phyloP scores from a whole-genome alignment of 2,797 vertebrate genomes.

The Chloroceryle amazona region DNA sequence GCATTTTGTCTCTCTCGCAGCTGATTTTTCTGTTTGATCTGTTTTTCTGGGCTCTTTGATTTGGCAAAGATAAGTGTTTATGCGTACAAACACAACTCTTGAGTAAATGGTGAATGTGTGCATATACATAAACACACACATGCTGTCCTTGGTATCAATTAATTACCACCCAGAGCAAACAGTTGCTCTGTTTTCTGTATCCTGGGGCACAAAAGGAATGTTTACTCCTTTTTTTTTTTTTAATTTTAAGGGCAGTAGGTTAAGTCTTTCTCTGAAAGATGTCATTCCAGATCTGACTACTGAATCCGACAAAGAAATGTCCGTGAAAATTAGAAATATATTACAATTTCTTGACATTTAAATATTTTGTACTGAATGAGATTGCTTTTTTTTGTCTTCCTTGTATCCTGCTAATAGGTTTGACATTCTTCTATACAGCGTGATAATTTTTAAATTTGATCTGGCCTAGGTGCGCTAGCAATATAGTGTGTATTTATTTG shows the following conservation, averaged over 20 bases:
- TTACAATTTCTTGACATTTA: not conserved
- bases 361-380: not conserved
- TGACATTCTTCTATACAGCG: not conserved
- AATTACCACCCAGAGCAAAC: not conserved
- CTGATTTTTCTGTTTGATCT: not conserved
- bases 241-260: not conserved
- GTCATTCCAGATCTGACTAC: not conserved
- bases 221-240: not conserved
- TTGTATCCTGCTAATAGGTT: not conserved
- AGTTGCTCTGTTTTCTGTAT: not conserved
- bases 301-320: not conserved
- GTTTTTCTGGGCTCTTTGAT: slow-evolving; percentile 5
- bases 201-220: not conserved
- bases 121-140: not conserved
- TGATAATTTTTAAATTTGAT: not conserved
- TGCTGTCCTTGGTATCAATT: not conserved
- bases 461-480: not conserved
- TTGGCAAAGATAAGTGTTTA: not conserved
- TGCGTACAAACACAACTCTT: not conserved
- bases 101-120: not conserved
- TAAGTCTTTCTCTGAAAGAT: not conserved
- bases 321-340: not conserved
- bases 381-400: not conserved
- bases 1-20: not conserved
- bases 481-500: not conserved